Evolutionary conservation across 2,113 vertebrate species (phyloP), one percentile per base, ranked within the genome.

Genomic region (Stegastes partitus): DNA sequence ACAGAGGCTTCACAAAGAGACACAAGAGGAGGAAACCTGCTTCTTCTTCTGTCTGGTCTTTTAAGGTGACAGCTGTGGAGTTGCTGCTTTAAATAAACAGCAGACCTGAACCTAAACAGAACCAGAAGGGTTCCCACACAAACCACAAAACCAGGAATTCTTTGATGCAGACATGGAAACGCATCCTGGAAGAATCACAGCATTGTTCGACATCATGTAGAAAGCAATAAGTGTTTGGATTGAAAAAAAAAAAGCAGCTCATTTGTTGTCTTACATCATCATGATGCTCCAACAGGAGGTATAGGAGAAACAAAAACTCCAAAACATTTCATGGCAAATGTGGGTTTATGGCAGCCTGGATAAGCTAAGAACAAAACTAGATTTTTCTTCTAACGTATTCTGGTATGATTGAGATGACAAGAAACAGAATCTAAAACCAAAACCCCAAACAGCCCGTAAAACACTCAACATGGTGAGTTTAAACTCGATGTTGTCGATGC

Each of bases 191-290:
- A 51, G 51, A 22, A 16, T n/a, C 8, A 68, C 26, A 10, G 26
- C 75, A 28, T n/a, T 49, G 21, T 2, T 22, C 21, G 12, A 10
- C 23, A 49, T 34, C 37, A 26, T 73, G 14, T 34, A 68, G 50
- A 65, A 67, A 77, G 79, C 70, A 85, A 56, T 54, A 85, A 79
- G 57, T 61, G 53, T 26, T 3, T 22, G 34, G 19, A 51, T 56
- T 15, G 34, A 9, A 42, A 19, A 45, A 49, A 22, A 22, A 56
- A 62, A 22, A 44, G 49, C 68, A 58, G 44, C 31, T 63, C 49
- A 26, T 39, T 16, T 68, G 49, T 59, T 19, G 14, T 56, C 39
- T 34, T 10, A 19, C 19, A 5, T 76, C 6, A 22, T 62, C 34
- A 54, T 42, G 22, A 26, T 78, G 6, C 21, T 55, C 23, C 18